Evolutionary conservation across 2,113 vertebrate genomes (phyloP).

Genomic region (Panurus biarmicus): DNA sequence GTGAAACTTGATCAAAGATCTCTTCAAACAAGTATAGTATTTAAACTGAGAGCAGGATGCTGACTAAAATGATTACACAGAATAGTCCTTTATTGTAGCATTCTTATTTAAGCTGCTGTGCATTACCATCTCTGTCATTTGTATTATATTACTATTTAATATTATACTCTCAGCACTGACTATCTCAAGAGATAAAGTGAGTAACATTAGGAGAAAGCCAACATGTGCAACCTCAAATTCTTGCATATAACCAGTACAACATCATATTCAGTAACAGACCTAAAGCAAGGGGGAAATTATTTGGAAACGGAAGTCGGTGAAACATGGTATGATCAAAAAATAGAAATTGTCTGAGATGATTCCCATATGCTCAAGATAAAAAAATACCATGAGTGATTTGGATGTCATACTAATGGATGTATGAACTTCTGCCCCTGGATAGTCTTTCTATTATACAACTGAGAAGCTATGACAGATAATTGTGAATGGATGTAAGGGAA

Average conservation of each 20-base stretch:
- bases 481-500: neutral
- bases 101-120: neutral
- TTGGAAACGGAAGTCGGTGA: neutral
- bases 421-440: neutral
- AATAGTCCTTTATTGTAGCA: neutral
- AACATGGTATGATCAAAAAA: neutral
- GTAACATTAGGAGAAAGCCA: neutral
- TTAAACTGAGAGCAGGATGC: neutral
- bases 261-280: neutral
- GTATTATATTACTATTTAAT: neutral
- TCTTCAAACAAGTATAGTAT: neutral
- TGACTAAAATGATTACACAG: neutral
- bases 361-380: neutral
- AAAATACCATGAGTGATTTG: neutral
- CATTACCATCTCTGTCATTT: neutral
- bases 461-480: neutral
- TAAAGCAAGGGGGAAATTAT: neutral
- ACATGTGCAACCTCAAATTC: neutral
- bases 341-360: neutral
- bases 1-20: neutral
- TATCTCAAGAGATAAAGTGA: neutral
- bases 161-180: neutral
- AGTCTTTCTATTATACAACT: neutral
- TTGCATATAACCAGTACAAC: neutral
- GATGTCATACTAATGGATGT: neutral